A percentile compares a stretch with the other conserved stretches of the same genome.
Evolutionary conservation across 2,797 vertebrate genomes (phyloP).

Genomic region (Fratercula arctica): DNA sequence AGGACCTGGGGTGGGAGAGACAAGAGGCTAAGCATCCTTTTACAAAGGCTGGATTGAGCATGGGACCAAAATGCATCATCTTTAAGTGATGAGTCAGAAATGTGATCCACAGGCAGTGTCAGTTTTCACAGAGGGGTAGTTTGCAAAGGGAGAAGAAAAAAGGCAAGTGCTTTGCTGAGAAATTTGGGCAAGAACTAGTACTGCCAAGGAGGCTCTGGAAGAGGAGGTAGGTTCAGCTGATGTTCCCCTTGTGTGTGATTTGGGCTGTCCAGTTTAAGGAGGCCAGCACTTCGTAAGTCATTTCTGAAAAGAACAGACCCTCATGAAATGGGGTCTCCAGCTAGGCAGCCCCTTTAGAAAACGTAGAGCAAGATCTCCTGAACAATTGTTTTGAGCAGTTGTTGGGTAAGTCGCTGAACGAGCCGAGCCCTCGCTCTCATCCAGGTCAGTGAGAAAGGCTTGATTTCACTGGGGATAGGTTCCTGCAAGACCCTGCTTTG

Average conservation of each 20-base stretch:
- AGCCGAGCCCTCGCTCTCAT: background rate
- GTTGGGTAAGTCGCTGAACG: background rate
- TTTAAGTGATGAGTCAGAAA: conserved; percentile 55
- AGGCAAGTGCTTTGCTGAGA: background rate
- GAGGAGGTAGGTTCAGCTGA: background rate
- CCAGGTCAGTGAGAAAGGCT: background rate
- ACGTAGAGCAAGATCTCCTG: background rate
- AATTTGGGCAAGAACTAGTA: background rate
- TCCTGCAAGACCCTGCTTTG: background rate
- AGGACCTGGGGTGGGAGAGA: background rate
- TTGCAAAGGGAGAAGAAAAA: background rate
- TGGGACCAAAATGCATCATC: background rate
- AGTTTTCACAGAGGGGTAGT: background rate
- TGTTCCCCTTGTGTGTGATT: background rate
- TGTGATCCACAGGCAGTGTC: background rate
- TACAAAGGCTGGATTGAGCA: background rate
- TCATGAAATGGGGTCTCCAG: background rate
- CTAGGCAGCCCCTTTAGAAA: background rate
- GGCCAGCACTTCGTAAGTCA: background rate
- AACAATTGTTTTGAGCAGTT: background rate
- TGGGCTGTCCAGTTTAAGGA: background rate
- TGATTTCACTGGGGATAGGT: background rate
- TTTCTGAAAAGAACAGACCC: background rate
- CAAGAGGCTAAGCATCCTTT: background rate
- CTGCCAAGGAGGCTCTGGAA: background rate